Percentiles rank a stretch among this genome's conserved stretches.
phyloP scores from a whole-genome alignment of 2,888 invertebrate species.

The Pimpla rufipes region DNA sequence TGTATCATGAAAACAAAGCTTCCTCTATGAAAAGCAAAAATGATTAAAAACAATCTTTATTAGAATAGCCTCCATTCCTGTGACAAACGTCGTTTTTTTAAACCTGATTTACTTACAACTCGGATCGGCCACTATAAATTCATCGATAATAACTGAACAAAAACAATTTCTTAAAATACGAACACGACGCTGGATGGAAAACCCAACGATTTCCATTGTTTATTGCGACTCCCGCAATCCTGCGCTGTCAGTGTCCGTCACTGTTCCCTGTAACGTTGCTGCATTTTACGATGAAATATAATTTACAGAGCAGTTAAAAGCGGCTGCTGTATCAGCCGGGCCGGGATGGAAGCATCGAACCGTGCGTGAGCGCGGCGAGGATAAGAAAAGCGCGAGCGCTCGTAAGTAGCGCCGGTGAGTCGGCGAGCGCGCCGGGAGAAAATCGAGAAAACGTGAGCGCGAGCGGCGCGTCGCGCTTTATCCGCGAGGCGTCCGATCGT shows the following conservation, averaged over 20 bases:
- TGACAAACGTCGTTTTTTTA: not conserved
- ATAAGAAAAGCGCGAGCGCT: constrained; percentile 56
- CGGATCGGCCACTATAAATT: not conserved
- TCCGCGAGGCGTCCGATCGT: constrained; percentile 10
- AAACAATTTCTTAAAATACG: not conserved
- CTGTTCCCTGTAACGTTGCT: not conserved
- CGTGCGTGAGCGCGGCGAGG: constrained; percentile 43
- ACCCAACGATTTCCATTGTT: not conserved
- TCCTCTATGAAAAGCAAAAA: too few species aligned
- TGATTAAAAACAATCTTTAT: not conserved
- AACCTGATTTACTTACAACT: not conserved
- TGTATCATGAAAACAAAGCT: too few species aligned
- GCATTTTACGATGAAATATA: constrained; percentile 15
- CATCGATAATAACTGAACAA: not conserved
- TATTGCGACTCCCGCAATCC: not conserved
- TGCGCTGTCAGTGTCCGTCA: not conserved
- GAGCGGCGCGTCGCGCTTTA: not conserved
- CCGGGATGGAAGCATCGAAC: constrained; percentile 71
- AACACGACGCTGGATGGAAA: not conserved
- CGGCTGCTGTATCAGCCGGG: constrained; percentile 63
- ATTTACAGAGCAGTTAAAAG: constrained; percentile 5
- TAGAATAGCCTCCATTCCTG: not conserved
- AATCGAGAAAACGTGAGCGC: constrained; percentile 32
- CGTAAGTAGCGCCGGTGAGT: constrained; percentile 32
- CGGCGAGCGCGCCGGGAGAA: constrained; percentile 48